A percentile compares a stretch with the other conserved stretches of the same genome.
phyloP scores from a whole-genome alignment of 1,140 invertebrate genomes.

The Cyclargus thomasi region DNA sequence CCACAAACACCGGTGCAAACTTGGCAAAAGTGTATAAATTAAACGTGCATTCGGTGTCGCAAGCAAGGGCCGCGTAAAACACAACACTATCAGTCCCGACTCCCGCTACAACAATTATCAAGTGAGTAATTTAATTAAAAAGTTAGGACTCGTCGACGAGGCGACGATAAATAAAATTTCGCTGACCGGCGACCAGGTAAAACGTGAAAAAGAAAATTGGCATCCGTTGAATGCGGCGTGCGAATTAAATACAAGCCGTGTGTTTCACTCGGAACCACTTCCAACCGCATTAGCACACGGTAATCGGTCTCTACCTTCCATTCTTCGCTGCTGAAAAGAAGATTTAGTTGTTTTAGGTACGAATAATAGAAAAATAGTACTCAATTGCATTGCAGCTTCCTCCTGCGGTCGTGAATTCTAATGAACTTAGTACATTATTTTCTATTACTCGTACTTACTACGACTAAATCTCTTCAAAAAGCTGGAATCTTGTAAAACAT shows the following conservation, averaged over 20 bases:
- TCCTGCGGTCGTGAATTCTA: neutral
- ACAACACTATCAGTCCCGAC: slow-evolving; percentile 29
- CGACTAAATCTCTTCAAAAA: too few relatives aligned
- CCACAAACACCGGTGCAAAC: neutral
- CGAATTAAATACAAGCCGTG: neutral
- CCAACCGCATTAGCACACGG: slow-evolving; percentile 13
- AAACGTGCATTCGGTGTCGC: slow-evolving; percentile 22
- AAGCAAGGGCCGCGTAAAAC: slow-evolving; percentile 26
- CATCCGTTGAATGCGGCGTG: slow-evolving; percentile 9
- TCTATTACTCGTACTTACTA: too few relatives aligned
- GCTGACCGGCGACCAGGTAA: slow-evolving; percentile 25
- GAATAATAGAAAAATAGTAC: too few relatives aligned
- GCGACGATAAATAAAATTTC: slow-evolving; percentile 60
- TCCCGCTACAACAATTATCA: slow-evolving; percentile 46
- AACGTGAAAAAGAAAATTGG: slow-evolving; percentile 30
- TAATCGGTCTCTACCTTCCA: slow-evolving; percentile 11
- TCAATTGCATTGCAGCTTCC: neutral
- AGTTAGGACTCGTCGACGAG: slow-evolving; percentile 47
- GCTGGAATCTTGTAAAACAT: too few relatives aligned
- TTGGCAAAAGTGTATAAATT: slow-evolving; percentile 21
- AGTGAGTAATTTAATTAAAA: slow-evolving; percentile 67
- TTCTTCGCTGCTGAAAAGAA: neutral
- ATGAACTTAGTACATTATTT: neutral
- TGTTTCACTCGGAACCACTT: slow-evolving; percentile 4
- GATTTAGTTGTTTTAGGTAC: too few relatives aligned